A percentile compares a stretch with the other conserved stretches of the same genome.
These are phyloP conservation scores for Paedocypris sp. DNA, from an alignment of 2,113 vertebrate genomes.

Conservation along the genomic window DNA sequence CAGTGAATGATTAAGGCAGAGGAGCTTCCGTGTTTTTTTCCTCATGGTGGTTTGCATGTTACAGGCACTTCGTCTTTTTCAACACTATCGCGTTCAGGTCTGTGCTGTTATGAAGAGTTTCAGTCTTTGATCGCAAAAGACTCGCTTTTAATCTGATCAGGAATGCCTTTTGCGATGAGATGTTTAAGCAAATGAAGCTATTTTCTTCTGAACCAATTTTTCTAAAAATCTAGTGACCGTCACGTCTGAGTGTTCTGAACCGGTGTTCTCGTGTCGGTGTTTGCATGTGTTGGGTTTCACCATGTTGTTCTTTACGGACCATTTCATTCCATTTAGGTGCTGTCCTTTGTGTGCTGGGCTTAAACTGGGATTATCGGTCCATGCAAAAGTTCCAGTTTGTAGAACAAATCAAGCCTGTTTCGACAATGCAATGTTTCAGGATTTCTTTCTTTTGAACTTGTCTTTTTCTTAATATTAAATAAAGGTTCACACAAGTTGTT, in stretches of 20 bases:
- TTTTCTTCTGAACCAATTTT: too few species aligned
- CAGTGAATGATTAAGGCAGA: constrained; percentile 48
- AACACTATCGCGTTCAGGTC: constrained; percentile 1
- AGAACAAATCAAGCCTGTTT: too few species aligned
- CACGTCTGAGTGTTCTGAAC: too few species aligned
- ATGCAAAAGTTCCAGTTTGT: constrained; percentile 27
- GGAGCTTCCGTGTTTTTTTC: constrained; percentile 36
- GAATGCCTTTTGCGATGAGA: neutral
- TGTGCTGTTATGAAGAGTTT: neutral
- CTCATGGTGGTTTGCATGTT: constrained; percentile 17
- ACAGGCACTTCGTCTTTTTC: constrained; percentile 2
- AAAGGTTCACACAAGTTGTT: constrained; percentile 43
- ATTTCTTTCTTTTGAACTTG: constrained; percentile 20
- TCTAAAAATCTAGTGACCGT: too few species aligned
- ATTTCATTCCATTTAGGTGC: constrained; percentile 37
- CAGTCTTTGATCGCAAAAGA: neutral
- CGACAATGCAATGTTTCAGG: too few species aligned
- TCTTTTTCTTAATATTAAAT: constrained; percentile 52
- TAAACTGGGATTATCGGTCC: constrained; percentile 36
- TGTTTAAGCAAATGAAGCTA: too few species aligned
- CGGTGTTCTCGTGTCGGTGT: constrained; percentile 8
- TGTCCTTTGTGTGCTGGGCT: constrained; percentile 21
- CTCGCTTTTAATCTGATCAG: neutral
- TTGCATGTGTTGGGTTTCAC: constrained; percentile 12
- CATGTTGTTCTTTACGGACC: constrained; percentile 26